Evolutionary conservation across 2,113 vertebrate genomes (phyloP).

Genomic region (Callipepla californica): DNA sequence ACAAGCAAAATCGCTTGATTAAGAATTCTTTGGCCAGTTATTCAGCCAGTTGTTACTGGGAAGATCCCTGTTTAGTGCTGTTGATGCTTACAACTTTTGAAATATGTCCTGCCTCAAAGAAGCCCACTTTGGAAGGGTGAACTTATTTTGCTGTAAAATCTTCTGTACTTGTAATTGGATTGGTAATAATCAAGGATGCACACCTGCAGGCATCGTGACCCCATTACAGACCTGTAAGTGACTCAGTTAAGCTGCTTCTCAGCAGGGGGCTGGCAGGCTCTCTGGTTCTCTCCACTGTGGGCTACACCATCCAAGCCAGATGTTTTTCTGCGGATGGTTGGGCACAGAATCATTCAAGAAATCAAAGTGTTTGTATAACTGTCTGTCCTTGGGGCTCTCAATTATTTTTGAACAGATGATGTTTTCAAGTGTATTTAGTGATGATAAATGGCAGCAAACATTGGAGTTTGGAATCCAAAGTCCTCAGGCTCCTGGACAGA

Average conservation of each 20-base stretch:
- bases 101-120: not conserved
- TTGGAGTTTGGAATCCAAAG: not conserved
- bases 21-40: slow-evolving; percentile 29
- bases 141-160: not conserved
- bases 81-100: not conserved
- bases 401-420: slow-evolving; percentile 40
- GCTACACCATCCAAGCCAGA: not conserved
- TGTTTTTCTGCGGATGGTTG: slow-evolving; percentile 20
- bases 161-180: not conserved
- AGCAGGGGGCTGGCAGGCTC: not conserved
- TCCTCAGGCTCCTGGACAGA: not conserved
- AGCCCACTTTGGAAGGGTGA: not conserved
- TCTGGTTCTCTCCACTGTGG: not conserved
- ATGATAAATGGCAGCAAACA: not conserved
- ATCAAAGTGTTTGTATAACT: slow-evolving; percentile 32
- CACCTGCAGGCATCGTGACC: slow-evolving; percentile 12
- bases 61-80: not conserved
- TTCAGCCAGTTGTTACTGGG: not conserved
- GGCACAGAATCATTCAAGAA: not conserved
- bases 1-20: slow-evolving; percentile 36
- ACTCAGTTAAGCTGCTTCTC: slow-evolving; percentile 12
- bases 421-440: slow-evolving; percentile 8
- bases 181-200: slow-evolving; percentile 17
- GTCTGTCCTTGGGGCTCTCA: slow-evolving; percentile 17
- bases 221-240: not conserved